Evolutionary conservation across 2,113 vertebrate species (phyloP).

Genomic region (Oreochromis aureus): DNA sequence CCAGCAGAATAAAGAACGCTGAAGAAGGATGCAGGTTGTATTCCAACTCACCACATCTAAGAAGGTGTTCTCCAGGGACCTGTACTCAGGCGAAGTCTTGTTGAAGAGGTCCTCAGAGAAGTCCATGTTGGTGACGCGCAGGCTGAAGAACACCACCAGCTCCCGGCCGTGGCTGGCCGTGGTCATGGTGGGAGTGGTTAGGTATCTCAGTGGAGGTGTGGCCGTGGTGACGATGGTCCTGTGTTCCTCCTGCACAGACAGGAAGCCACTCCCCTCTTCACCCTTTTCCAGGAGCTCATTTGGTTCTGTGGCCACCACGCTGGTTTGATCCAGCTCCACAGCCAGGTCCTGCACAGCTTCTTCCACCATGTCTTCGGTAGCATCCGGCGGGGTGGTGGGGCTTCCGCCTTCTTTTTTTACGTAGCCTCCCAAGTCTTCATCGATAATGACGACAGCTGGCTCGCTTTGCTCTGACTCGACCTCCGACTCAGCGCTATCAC

Average conservation of each 20-base stretch:
- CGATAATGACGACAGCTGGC: not conserved
- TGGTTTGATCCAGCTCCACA: slow-evolving; percentile 28
- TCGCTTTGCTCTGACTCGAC: not conserved
- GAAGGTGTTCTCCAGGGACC: slow-evolving; percentile 80
- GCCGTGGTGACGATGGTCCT: slow-evolving; percentile 43
- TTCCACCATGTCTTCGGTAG: not conserved
- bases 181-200: slow-evolving; percentile 80
- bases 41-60: slow-evolving; percentile 80
- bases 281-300: slow-evolving; percentile 50
- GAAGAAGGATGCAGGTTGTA: not conserved
- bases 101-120: slow-evolving; percentile 90
- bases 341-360: slow-evolving; percentile 40
- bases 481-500: not conserved
- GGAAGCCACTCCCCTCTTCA: slow-evolving; percentile 56
- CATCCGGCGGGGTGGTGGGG: not conserved
- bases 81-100: slow-evolving; percentile 83
- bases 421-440: slow-evolving; percentile 16
- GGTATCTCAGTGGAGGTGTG: slow-evolving; percentile 63
- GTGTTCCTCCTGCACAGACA: not conserved
- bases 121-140: slow-evolving; percentile 85
- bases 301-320: slow-evolving; percentile 3
- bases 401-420: not conserved
- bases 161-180: slow-evolving; percentile 72
- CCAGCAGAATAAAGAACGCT: not conserved
- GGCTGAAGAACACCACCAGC: slow-evolving; percentile 90